Conservation (phyloP, 1,140 invertebrate genomes). For the Saxidomus purpurata region DNA sequence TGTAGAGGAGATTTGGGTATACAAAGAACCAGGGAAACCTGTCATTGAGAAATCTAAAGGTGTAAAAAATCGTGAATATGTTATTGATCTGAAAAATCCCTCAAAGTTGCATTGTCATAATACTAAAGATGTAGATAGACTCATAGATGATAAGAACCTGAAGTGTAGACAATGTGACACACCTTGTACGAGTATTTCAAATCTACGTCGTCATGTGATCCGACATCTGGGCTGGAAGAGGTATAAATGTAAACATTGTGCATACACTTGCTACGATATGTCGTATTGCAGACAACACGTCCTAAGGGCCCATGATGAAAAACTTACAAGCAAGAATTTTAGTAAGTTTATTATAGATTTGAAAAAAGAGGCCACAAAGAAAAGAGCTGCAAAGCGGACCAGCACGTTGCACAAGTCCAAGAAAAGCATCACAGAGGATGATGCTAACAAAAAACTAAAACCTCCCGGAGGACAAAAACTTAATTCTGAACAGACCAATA, state of each 20-base stretch:
- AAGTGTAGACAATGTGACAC: constrained; percentile 85
- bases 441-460: neutral
- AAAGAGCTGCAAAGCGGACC: constrained; percentile 72
- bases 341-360: constrained; percentile 78
- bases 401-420: constrained; percentile 61
- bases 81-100: constrained; percentile 44
- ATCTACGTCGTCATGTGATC: constrained; percentile 85
- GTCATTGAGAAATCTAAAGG: neutral
- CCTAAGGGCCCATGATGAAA: constrained; percentile 76
- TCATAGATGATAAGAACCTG: constrained; percentile 80
- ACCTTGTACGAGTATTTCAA: constrained; percentile 82
- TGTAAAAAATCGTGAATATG: constrained; percentile 65
- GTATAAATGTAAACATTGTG: constrained; percentile 85
- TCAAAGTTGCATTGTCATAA: constrained; percentile 72
- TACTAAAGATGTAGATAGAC: constrained; percentile 73
- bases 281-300: constrained; percentile 84
- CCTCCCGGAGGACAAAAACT: neutral
- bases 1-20: constrained; percentile 77
- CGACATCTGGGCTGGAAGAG: constrained; percentile 86
- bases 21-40: constrained; percentile 70
- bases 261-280: constrained; percentile 84
- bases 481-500: neutral
- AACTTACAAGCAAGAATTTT: constrained; percentile 59
- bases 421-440: neutral
- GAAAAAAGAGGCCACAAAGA: constrained; percentile 74